A percentile compares a stretch with the other conserved stretches of the same genome.
These are phyloP conservation scores for Collichthys lucidus DNA, from an alignment of 2,113 vertebrate species.

Conservation along the genomic window DNA sequence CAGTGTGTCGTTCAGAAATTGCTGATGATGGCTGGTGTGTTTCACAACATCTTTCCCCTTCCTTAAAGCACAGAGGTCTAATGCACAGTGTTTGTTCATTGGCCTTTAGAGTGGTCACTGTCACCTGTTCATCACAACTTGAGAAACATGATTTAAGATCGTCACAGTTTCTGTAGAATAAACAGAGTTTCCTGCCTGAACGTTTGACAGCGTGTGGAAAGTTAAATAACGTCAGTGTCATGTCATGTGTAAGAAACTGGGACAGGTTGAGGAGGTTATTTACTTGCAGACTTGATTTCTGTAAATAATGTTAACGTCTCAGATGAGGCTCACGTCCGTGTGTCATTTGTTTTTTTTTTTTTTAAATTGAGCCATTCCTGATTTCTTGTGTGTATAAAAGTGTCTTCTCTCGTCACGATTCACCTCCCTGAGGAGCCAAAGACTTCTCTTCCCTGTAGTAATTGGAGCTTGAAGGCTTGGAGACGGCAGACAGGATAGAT, in stretches of 20 bases:
- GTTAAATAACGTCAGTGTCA: neutral
- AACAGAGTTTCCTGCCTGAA: neutral
- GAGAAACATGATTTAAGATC: no score
- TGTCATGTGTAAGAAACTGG: neutral
- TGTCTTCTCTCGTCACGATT: neutral
- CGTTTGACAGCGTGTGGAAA: neutral
- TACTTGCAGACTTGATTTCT: neutral
- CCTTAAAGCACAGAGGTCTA: neutral
- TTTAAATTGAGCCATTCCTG: neutral
- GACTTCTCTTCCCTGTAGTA: neutral
- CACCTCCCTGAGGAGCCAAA: neutral
- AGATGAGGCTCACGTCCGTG: neutral
- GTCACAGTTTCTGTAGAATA: neutral
- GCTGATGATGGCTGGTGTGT: no score
- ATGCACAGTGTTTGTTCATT: no score
- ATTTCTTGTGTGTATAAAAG: neutral
- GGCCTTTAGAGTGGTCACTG: no score
- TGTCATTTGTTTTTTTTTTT: neutral
- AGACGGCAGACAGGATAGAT: neutral
- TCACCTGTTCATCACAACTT: neutral
- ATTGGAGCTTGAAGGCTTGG: neutral
- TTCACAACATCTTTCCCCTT: neutral
- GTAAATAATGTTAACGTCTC: neutral
- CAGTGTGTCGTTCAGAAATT: neutral
- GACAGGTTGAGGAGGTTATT: neutral